Evolutionary conservation across 1,140 invertebrate species (phyloP).

Genomic region (Macrobrachium nipponense): DNA sequence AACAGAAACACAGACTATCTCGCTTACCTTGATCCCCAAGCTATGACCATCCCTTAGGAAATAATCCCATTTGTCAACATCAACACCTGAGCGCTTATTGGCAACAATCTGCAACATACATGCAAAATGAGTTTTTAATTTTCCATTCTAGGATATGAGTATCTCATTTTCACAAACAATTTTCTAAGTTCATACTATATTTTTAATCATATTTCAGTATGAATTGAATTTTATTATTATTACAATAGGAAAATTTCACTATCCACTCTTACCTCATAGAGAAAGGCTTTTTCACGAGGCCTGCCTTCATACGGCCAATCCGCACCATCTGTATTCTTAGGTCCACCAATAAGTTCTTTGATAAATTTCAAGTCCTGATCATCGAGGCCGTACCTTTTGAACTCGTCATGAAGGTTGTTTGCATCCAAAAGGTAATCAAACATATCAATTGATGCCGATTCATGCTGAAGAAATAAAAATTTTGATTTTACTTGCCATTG

Average conservation of each 20-base stretch:
- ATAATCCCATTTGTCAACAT: conserved; percentile 83
- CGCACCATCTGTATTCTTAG: conserved; percentile 49
- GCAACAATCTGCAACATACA: conserved; percentile 74
- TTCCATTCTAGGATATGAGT: too few relatives aligned
- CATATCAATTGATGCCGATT: conserved; percentile 70
- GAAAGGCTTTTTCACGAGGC: conserved; percentile 66
- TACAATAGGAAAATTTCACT: too few relatives aligned
- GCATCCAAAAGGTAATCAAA: conserved; percentile 70
- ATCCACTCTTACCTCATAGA: conserved; percentile 67
- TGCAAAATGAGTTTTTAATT: neutral
- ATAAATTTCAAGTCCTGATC: conserved; percentile 69
- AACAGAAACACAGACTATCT: too few relatives aligned
- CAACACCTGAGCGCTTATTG: conserved; percentile 75
- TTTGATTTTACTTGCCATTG: too few relatives aligned
- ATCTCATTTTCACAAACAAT: too few relatives aligned
- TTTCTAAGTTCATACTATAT: too few relatives aligned
- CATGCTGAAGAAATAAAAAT: conserved; percentile 68
- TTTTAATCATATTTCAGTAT: too few relatives aligned
- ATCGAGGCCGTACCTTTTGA: conserved; percentile 65
- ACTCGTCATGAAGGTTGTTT: conserved; percentile 66
- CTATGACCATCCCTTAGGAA: conserved; percentile 74
- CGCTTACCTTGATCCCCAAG: conserved; percentile 69
- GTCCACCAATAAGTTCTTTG: conserved; percentile 70
- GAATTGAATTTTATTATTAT: too few relatives aligned
- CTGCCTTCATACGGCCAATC: conserved; percentile 62